Percentiles rank a stretch among this genome's conserved stretches.
These are phyloP conservation scores for Listronotus bonariensis DNA, from an alignment of 1,140 invertebrate species.

Conservation along the genomic window DNA sequence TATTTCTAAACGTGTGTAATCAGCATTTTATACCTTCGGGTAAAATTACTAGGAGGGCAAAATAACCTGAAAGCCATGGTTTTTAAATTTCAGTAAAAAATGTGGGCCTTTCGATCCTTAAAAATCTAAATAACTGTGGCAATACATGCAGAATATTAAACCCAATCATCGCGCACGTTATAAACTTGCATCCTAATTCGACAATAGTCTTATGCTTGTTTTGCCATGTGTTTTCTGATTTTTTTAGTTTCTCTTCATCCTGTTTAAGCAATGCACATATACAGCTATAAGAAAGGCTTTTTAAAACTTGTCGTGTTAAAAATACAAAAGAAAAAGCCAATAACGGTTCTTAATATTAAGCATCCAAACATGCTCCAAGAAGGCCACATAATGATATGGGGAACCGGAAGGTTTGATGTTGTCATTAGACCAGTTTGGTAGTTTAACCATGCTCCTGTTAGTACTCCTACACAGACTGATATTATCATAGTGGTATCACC, in stretches of 20 bases:
- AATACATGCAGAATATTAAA: conserved; percentile 77
- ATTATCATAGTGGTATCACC: conserved; percentile 86
- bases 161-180: conserved; percentile 76
- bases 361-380: conserved; percentile 70
- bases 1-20: no score
- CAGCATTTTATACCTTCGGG: no score
- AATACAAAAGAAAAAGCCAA: conserved; percentile 76
- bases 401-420: conserved; percentile 61
- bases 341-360: conserved; percentile 67
- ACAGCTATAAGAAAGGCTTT: conserved; percentile 69
- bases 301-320: conserved; percentile 69
- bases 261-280: conserved; percentile 71
- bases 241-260: conserved; percentile 66
- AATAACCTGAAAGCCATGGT: neutral
- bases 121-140: conserved; percentile 74
- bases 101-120: conserved; percentile 77
- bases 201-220: conserved; percentile 74
- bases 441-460: conserved; percentile 82
- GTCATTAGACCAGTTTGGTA: conserved; percentile 74
- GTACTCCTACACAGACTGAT: conserved; percentile 77
- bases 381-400: conserved; percentile 79
- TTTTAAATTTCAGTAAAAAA: conserved; percentile 84
- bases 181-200: conserved; percentile 81
- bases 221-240: conserved; percentile 65
- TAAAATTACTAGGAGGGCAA: neutral